Base-by-base conservation (phyloP, 2,113 vertebrate genomes). In the Daubentonia madagascariensis region DNA sequence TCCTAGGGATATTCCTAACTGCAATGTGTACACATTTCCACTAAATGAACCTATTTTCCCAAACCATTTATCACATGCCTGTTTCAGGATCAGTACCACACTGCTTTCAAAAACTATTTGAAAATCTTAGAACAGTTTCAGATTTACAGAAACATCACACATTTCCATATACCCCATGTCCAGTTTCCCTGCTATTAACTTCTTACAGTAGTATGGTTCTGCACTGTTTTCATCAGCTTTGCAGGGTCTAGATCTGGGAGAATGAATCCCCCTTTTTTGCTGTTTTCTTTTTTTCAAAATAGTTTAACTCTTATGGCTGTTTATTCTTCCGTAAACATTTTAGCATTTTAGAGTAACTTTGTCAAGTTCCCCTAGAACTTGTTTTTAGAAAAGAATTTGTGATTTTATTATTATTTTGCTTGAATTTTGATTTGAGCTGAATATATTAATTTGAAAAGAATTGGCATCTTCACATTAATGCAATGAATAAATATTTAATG, bases 271-370 rank as follows among this genome's bases (percentile, higher is more conserved):
- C 54, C 14, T 43, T 87, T 52, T 37, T 43, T 48, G 35, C 22
- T 67, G 9, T 23, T 81, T 80, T 37, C 11, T 35, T 67, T 68
- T 37, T 57, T 30, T 32, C 57, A 61, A 67, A 43, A 81, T 7
- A 18, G 30, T 54, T 43, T 65, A 54, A 45, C 3, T 40, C 28
- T 22, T 22, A 22, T 48, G 32, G 16, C 87, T 20, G 37, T 73
- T 73, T 65, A 73, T 45, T 61, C n/a, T 75, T 81, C 25, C 50
- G 59, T 75, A 75, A 73, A 22, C 30, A 81, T 63, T 54, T 92
- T 45, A 81, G 85, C 32, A 40, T 67, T 88, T 92, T 92, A 20
- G 67, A 75, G 57, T 65, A 92, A 96, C 23, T 43, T 57, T 11
- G 32, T 48, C 45, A 92, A 88, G 45, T 40, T 79, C 40, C 73